Evolutionary conservation across 1,140 invertebrate genomes (phyloP), one percentile per base, ranked within the genome.

Genomic region (Probaryconus sp.): DNA sequence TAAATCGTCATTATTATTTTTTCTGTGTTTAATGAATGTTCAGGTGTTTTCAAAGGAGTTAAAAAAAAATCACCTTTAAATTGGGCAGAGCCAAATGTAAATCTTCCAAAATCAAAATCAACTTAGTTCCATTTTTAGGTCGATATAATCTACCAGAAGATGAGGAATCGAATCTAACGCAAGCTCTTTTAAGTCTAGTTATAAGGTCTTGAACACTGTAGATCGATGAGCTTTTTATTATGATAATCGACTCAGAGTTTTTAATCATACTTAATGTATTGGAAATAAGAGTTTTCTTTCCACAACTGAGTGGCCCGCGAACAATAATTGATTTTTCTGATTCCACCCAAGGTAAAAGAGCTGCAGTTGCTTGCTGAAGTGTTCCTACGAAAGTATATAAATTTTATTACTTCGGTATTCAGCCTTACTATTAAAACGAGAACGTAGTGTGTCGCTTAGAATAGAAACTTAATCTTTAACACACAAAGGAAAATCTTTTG

Each of bases 191-290:
- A 2, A 88, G 48, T 30, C 84, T 67, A 1, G 24, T 70, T 2
- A 82, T 79, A 1, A 88, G 63, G 70, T 88, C 82, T 33, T 82
- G 77, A n/a, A 81, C 38, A 5, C 84, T 84, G 5, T 87, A 87
- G 1, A 87, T 33, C 3, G 86, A 84, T 0, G 84, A 88, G 2
- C 76, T 82, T 56, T 78, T 79, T 2, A 88, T 70, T 1, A 80
- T 76, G 1, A 47, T 43, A 3, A 78, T 60, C 0, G 64, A 67
- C 16, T 83, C 82, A 7, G 70, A 70, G 35, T 78, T 81, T 55
- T 79, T 84, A 9, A 82, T 56, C 0, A 56, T 72, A 2, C 75
- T 77, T 1, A 87, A 38, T n/a, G 79, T 60, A 16, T 80, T 73
- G 0, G 79, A 78, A 43, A 87, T 81, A 1, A 87, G 38, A 3